A percentile compares a stretch with the other conserved stretches of the same genome.
phyloP scores from a whole-genome alignment of 2,888 invertebrate species.

The Cantharis nigra region DNA sequence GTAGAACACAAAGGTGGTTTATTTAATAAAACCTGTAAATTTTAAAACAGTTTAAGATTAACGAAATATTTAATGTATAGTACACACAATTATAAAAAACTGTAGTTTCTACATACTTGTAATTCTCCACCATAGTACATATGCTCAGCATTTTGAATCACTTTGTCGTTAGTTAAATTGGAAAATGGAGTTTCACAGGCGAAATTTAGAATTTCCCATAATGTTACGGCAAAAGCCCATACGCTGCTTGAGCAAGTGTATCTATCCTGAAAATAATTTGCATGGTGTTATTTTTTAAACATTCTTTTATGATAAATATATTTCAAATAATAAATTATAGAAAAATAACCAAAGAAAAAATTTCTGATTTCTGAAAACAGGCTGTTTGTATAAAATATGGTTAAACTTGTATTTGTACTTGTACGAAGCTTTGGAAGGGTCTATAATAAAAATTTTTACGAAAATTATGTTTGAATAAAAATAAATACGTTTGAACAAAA shows the following conservation, averaged over 20 bases:
- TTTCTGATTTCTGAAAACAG: no score
- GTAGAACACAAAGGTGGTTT: constrained; percentile 76
- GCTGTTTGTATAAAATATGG: no score
- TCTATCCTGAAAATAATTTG: constrained; percentile 59
- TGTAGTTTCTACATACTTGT: constrained; percentile 53
- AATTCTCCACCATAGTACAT: constrained; percentile 67
- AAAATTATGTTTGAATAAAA: no score
- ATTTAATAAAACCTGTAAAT: constrained; percentile 61
- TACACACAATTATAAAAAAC: not conserved
- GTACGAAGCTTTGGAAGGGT: no score
- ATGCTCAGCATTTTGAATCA: constrained; percentile 67
- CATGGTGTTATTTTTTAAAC: not conserved
- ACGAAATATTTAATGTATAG: not conserved
- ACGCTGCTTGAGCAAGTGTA: constrained; percentile 66
- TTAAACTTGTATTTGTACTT: no score
- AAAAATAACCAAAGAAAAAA: no score
- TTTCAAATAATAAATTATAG: no score
- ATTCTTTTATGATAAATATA: no score
- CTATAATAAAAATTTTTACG: no score
- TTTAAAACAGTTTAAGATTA: not conserved
- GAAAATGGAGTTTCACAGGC: constrained; percentile 66
- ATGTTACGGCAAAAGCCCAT: constrained; percentile 68
- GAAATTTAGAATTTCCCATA: constrained; percentile 67
- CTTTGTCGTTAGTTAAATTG: constrained; percentile 64
- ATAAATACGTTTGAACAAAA: no score